Evolutionary conservation across 2,797 vertebrate genomes (phyloP).

Genomic region (Xenopus petersii): DNA sequence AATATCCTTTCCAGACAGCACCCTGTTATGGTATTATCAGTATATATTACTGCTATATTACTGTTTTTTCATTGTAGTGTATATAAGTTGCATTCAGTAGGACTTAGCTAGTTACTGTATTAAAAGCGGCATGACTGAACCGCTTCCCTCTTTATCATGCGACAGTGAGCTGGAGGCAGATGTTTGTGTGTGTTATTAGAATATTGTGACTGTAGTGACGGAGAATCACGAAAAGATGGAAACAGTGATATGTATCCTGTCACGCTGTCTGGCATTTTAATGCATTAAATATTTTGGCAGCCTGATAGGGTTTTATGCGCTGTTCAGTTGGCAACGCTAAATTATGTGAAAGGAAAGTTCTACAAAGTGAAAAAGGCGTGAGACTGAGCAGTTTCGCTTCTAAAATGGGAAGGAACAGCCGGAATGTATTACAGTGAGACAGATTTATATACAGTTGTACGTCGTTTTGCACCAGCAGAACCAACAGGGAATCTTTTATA

Average conservation of each 20-base stretch:
- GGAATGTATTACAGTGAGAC: neutral
- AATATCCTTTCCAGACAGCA: too few relatives aligned
- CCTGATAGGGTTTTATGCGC: constrained; percentile 22
- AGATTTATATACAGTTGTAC: neutral
- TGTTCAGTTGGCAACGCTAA: constrained; percentile 27
- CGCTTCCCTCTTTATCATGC: neutral
- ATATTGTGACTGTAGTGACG: constrained; percentile 47
- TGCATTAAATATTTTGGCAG: constrained; percentile 29
- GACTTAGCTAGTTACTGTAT: neutral
- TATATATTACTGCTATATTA: too few relatives aligned
- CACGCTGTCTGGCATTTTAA: constrained; percentile 23
- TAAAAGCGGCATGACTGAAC: neutral
- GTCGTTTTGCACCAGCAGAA: too few relatives aligned
- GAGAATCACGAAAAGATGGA: constrained; percentile 36
- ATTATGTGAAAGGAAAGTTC: constrained; percentile 22
- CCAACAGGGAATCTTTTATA: neutral
- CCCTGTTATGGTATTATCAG: too few relatives aligned
- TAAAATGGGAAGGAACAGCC: neutral
- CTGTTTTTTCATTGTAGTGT: too few relatives aligned
- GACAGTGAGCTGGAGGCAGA: constrained; percentile 17
- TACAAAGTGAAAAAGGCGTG: constrained; percentile 11
- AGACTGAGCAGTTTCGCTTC: neutral
- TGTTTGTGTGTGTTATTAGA: constrained; percentile 36
- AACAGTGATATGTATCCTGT: constrained; percentile 20
- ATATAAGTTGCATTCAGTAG: too few relatives aligned